Base-by-base conservation (phyloP, 2,113 vertebrate species). In the Tenebrosternarchus preto region DNA sequence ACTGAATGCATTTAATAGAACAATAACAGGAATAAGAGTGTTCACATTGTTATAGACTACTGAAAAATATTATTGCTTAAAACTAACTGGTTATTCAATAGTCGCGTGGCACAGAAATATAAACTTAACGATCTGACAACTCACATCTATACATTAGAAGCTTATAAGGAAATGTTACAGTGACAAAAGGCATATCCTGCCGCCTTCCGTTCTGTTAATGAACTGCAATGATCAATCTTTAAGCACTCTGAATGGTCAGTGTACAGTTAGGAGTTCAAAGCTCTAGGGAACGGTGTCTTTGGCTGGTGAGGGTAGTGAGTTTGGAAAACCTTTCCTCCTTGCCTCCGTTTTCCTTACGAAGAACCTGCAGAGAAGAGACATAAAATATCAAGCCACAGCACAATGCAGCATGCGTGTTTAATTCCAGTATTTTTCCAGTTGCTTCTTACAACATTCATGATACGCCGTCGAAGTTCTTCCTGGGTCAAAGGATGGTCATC, bases 401-500 rank as follows among this genome's bases (percentile, higher is more conserved):
- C 39, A 50, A 50, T 50, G 43, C 0, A 50, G 43, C 43, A 50
- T 15, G 8, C 3, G 8, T 50, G 8, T 50, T 15, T n/a, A n/a
- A n/a, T n/a, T n/a, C n/a, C n/a, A n/a, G n/a, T n/a, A n/a, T n/a
- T 50, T 1, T 29, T 15, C 4, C 46, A 8, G 31, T 63, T 27
- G 12, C 43, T 53, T 60, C 91, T 87, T 33, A 94, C 94, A 82
- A 83, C 86, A 77, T 87, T 89, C 68, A 92, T 81, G 71, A 95
- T 91, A 85, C 81, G 87, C 84, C 81, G 87, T n/a, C 86, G 90
- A 33, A 95, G 90, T 72, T 95, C 93, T 72, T 80, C 85, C 27
- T 91, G 88, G 33, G 93, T 94, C 72, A 94, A 88, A 29, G 93
- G 94, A 56, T 82, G 83, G 64, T 94, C 91, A 12, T 94, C 93